Evolutionary conservation across 2,113 vertebrate species (phyloP).

Genomic region (Sardina pilchardus): DNA sequence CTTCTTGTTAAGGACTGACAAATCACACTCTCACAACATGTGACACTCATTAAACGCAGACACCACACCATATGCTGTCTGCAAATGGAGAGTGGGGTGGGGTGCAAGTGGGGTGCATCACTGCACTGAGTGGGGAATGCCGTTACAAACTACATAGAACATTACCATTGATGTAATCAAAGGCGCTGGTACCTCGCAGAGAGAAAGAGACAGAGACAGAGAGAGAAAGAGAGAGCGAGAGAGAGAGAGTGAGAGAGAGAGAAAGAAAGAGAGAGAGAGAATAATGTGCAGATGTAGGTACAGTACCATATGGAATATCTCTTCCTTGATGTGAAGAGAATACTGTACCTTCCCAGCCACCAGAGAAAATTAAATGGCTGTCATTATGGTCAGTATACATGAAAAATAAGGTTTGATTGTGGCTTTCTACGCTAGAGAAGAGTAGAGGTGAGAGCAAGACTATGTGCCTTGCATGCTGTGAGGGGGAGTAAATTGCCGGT

Average conservation of each 20-base stretch:
- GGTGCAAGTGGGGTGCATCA: too few species aligned
- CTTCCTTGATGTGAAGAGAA: not conserved
- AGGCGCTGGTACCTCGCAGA: not conserved
- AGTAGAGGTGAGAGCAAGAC: not conserved
- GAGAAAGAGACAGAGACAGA: not conserved
- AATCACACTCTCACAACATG: not conserved
- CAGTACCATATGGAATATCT: not conserved
- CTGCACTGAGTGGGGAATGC: not conserved
- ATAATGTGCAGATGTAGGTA: too few species aligned
- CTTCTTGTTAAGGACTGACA: not conserved
- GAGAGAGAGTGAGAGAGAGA: conserved; percentile 17
- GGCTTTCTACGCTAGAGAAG: too few species aligned
- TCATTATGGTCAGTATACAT: too few species aligned
- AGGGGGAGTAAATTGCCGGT: too few species aligned
- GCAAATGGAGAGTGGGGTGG: too few species aligned
- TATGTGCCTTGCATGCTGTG: not conserved
- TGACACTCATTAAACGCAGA: not conserved
- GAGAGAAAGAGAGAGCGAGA: not conserved
- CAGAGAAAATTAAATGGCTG: too few species aligned
- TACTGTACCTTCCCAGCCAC: not conserved
- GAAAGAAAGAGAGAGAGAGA: not conserved
- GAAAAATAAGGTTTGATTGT: not conserved
- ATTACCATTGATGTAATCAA: not conserved
- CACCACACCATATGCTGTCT: not conserved
- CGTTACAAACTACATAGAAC: not conserved